Conservation (phyloP, 2,888 invertebrate genomes). For the Papilio protenor region DNA sequence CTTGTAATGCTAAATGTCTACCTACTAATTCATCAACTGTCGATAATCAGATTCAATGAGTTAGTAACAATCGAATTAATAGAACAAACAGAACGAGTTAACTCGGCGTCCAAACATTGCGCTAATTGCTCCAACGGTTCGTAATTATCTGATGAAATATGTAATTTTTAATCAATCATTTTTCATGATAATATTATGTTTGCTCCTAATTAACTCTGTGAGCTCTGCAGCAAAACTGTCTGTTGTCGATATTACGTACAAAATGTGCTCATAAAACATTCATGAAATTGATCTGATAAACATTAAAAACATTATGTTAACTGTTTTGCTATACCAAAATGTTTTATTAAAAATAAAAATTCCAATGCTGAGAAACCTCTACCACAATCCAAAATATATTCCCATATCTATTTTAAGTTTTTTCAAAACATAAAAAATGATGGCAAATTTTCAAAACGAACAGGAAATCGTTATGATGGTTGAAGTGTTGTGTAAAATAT, state of each 20-base stretch:
- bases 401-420: not conserved
- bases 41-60: conserved; percentile 1
- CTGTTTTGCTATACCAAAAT: not conserved
- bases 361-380: not conserved
- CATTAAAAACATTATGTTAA: not conserved
- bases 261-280: not conserved
- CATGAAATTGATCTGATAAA: not conserved
- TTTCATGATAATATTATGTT: conserved; percentile 42
- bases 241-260: conserved; percentile 25
- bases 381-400: not conserved
- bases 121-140: conserved; percentile 69
- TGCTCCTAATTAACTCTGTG: conserved; percentile 46
- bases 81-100: conserved; percentile 63
- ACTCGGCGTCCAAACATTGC: conserved; percentile 56
- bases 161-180: conserved; percentile 64
- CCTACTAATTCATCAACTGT: not conserved
- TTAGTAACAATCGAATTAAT: conserved; percentile 59
- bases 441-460: not conserved
- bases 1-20: not conserved
- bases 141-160: conserved; percentile 67
- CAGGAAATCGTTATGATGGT: not conserved
- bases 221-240: conserved; percentile 43
- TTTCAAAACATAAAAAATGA: not conserved
- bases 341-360: not conserved
- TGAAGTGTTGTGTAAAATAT: not conserved